These are phyloP conservation scores for Calyptomena viridis DNA, from an alignment of 2,113 vertebrate genomes.

Conservation along the genomic window DNA sequence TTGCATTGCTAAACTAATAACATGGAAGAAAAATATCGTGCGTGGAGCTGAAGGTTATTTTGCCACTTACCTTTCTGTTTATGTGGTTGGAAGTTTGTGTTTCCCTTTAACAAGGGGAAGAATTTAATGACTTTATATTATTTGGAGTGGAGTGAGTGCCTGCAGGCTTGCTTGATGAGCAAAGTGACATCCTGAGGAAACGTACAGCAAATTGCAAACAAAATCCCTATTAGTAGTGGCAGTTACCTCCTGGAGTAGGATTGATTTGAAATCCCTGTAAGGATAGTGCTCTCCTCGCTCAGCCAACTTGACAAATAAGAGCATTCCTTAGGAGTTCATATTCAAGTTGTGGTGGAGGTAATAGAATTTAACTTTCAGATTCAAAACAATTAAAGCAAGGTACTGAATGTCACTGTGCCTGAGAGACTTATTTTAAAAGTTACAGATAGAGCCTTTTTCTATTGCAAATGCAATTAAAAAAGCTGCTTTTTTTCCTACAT, in stretches of 20 bases:
- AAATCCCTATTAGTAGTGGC: conserved; percentile 67
- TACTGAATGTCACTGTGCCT: background rate
- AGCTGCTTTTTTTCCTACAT: background rate
- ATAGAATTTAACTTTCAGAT: conserved; percentile 49
- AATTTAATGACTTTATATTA: conserved; percentile 54
- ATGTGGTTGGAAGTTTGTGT: conserved; percentile 8
- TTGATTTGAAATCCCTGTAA: conserved; percentile 63
- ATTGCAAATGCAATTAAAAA: background rate
- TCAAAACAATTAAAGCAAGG: conserved; percentile 46
- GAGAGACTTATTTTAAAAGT: background rate
- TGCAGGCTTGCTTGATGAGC: conserved; percentile 63
- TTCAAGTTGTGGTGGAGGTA: conserved; percentile 14
- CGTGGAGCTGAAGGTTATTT: background rate
- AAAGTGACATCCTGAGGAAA: conserved; percentile 68
- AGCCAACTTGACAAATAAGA: conserved; percentile 47
- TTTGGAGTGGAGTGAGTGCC: conserved; percentile 58
- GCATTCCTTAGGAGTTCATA: conserved; percentile 32
- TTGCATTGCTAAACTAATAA: background rate
- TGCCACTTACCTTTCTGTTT: background rate
- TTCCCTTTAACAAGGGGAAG: conserved; percentile 40
- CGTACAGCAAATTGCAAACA: conserved; percentile 61
- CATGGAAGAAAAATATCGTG: background rate
- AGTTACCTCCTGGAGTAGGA: conserved; percentile 62
- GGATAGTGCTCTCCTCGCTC: background rate
- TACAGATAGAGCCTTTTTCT: background rate